These are phyloP conservation scores for Nasonia vitripennis DNA, from an alignment of 1,140 invertebrate species.

Conservation along the genomic window DNA sequence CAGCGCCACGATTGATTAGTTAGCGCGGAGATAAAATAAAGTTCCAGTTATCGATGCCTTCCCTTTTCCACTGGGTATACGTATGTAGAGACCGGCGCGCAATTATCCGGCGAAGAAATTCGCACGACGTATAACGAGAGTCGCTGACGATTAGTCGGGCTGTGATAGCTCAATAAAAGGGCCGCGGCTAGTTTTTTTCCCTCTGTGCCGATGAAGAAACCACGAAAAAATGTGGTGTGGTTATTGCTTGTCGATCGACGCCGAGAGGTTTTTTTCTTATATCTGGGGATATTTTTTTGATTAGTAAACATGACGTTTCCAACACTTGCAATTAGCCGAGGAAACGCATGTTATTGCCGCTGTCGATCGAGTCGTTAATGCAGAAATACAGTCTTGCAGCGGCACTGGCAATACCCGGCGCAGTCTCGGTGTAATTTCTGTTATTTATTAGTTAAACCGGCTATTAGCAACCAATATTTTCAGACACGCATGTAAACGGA, in stretches of 20 bases:
- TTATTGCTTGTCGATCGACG: background rate
- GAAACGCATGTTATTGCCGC: background rate
- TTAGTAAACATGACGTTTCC: conserved; percentile 44
- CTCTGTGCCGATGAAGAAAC: background rate
- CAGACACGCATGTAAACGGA: background rate
- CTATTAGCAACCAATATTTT: too few relatives aligned
- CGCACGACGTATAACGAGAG: conserved; percentile 33
- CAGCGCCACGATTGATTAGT: background rate
- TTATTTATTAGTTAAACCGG: background rate
- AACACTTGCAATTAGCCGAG: conserved; percentile 42
- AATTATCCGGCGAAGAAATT: background rate
- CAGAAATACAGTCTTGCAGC: too few relatives aligned
- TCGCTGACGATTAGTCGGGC: background rate
- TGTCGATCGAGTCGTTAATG: background rate
- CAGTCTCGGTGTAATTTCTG: background rate
- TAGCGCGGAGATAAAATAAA: background rate
- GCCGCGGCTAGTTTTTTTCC: background rate
- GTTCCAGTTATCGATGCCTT: conserved; percentile 32
- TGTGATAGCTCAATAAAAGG: conserved; percentile 46
- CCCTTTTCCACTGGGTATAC: background rate
- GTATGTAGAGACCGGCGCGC: background rate
- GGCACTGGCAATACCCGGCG: background rate
- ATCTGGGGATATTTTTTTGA: conserved; percentile 39
- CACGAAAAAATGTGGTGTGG: background rate
- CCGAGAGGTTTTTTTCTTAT: conserved; percentile 4